Conservation (phyloP, 2,797 vertebrate species). For the Myripristis murdjan region DNA sequence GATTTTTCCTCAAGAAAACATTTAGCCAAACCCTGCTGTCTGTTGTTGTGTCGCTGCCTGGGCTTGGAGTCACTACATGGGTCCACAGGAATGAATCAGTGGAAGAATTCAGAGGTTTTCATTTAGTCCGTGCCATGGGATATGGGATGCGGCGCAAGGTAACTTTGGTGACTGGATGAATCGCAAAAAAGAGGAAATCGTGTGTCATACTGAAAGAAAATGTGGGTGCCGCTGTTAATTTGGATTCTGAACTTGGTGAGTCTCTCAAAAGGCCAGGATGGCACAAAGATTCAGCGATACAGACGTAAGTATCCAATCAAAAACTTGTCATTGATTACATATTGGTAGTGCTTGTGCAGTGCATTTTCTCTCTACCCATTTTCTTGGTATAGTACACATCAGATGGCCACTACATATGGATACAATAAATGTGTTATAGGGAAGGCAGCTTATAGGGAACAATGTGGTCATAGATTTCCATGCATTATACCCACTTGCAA, state of each 20-base stretch:
- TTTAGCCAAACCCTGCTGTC: conserved; percentile 18
- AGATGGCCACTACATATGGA: conserved; percentile 56
- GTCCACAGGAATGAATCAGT: conserved; percentile 28
- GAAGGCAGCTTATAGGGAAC: conserved; percentile 32
- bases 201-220: conserved; percentile 56
- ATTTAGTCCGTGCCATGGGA: conserved; percentile 8
- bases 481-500: conserved; percentile 26
- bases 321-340: background rate
- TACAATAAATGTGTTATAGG: conserved; percentile 51
- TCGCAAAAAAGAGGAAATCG: background rate
- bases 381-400: conserved; percentile 10
- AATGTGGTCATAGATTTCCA: conserved; percentile 52
- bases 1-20: conserved; percentile 45
- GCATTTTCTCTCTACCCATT: background rate
- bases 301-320: conserved; percentile 64
- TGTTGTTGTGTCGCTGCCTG: conserved; percentile 17
- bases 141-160: conserved; percentile 41
- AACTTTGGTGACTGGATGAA: conserved; percentile 46
- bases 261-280: conserved; percentile 42
- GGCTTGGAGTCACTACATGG: conserved; percentile 23
- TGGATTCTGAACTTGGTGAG: conserved; percentile 68
- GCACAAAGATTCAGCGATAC: conserved; percentile 35
- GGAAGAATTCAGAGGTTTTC: conserved; percentile 3
- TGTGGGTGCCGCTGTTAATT: conserved; percentile 59
- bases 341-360: conserved; percentile 1